phyloP scores from a whole-genome alignment of 1,140 invertebrate species.

The Acromyrmex heyeri region DNA sequence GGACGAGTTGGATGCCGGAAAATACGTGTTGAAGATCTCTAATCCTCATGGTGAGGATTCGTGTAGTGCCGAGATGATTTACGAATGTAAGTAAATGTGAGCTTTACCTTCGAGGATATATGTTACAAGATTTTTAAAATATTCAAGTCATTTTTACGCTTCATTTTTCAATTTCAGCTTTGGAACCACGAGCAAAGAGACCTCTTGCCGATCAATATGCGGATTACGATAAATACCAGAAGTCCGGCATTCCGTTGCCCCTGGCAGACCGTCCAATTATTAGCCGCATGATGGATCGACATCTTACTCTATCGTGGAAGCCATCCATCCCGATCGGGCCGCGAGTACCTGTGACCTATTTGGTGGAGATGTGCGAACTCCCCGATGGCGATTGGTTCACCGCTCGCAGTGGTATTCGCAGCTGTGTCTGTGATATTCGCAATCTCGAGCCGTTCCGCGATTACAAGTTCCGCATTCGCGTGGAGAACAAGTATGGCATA shows the following conservation, averaged over 20 bases:
- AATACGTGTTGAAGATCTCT: slow-evolving; percentile 93
- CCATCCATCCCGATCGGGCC: slow-evolving; percentile 94
- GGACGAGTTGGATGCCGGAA: slow-evolving; percentile 92
- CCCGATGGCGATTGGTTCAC: slow-evolving; percentile 96
- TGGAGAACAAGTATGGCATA: slow-evolving; percentile 98
- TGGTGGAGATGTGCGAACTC: slow-evolving; percentile 96
- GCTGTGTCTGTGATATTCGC: slow-evolving; percentile 94
- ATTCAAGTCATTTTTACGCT: background rate
- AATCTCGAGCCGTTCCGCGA: slow-evolving; percentile 95
- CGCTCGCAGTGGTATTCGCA: slow-evolving; percentile 92
- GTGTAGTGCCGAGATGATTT: slow-evolving; percentile 93
- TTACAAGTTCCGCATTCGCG: slow-evolving; percentile 97
- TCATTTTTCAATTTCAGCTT: slow-evolving; percentile 83
- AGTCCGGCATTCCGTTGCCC: slow-evolving; percentile 93
- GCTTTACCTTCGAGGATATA: background rate
- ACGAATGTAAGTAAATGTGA: slow-evolving; percentile 90
- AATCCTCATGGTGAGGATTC: slow-evolving; percentile 94
- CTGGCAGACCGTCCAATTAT: slow-evolving; percentile 95
- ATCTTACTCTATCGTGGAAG: slow-evolving; percentile 95
- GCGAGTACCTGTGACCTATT: slow-evolving; percentile 95
- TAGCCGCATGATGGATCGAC: slow-evolving; percentile 94
- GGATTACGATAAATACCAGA: slow-evolving; percentile 94
- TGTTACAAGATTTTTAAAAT: background rate
- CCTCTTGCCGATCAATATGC: slow-evolving; percentile 93
- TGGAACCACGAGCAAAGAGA: slow-evolving; percentile 90